Conservation (phyloP, 2,113 vertebrate genomes). For the Siniperca chuatsi region DNA sequence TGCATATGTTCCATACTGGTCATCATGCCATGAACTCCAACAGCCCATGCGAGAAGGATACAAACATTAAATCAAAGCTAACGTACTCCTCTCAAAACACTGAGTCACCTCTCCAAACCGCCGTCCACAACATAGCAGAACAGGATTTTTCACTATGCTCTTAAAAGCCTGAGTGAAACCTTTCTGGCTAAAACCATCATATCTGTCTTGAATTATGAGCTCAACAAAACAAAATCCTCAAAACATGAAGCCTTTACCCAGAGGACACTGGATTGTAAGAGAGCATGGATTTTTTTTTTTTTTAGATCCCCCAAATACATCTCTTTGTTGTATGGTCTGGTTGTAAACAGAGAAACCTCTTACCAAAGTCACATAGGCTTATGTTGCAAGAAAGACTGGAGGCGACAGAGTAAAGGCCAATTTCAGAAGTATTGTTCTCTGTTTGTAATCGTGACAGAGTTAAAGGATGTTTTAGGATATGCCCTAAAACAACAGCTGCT, state of each 20-base stretch:
- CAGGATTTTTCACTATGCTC: slow-evolving; percentile 53
- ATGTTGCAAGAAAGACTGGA: slow-evolving; percentile 54
- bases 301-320: slow-evolving; percentile 73
- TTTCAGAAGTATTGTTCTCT: slow-evolving; percentile 40
- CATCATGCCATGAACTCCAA: not conserved
- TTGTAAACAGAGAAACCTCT: slow-evolving; percentile 66
- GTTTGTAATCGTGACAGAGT: slow-evolving; percentile 9
- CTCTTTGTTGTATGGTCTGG: slow-evolving; percentile 73
- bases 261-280: slow-evolving; percentile 71
- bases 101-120: slow-evolving; percentile 58
- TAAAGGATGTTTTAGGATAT: slow-evolving; percentile 2
- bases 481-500: not conserved
- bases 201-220: slow-evolving; percentile 86
- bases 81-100: slow-evolving; percentile 40
- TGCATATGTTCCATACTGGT: not conserved
- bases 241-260: slow-evolving; percentile 80
- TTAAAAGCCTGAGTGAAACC: slow-evolving; percentile 75
- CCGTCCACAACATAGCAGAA: slow-evolving; percentile 49
- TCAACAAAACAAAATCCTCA: slow-evolving; percentile 82
- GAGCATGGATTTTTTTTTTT: slow-evolving; percentile 59
- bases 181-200: slow-evolving; percentile 70
- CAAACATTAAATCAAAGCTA: slow-evolving; percentile 55
- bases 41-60: slow-evolving; percentile 28
- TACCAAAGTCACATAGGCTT: slow-evolving; percentile 52
- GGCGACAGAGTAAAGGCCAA: slow-evolving; percentile 24